Evolutionary conservation across 2,797 vertebrate genomes (phyloP), one percentile per base, ranked within the genome.

Genomic region (Melanotaenia nigrans): DNA sequence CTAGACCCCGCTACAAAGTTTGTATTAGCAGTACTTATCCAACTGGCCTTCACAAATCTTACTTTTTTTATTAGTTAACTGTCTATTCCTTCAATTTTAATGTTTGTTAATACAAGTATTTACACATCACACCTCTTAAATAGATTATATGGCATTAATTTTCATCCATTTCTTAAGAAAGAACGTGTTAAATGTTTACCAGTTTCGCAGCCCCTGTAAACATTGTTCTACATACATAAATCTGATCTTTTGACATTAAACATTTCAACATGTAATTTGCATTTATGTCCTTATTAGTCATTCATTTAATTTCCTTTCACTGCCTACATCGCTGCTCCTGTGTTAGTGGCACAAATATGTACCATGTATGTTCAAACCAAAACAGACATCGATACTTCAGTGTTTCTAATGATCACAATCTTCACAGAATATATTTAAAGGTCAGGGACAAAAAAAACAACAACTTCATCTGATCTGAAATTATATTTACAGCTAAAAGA

Each of bases 361-460:
- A 16, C 14, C 13, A 47, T 47, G 42, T 45, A 8, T 20, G 8
- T 20, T 4, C 3, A 25, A 47, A 62, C 13, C 24, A 1, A 55
- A 60, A 68, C 30, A 60, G 20, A 54, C 0, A 1, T 30, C 13
- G 22, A 24, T 40, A 20, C 5, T 59, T 13, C 32, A 30, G 45
- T 49, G 47, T 49, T 49, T 49, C 3, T 24, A n/a, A 20, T 51
- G 10, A 35, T 57, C 51, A 65, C 38, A 73, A 60, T 20, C n/a
- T 32, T 12, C 36, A 66, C 40, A 47, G 16, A 28, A 55, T 30
- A 4, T 22, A 22, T 57, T 59, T 11, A 33, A 51, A 65, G 35
- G 14, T 57, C 30, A 66, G 32, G 7, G 28, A 30, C 28, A 30
- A 30, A 28, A 18, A 20, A 20, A 47, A 47, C 2, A 3, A 22